Conservation (phyloP, 1,140 invertebrate genomes). For the Bombus balteatus region DNA sequence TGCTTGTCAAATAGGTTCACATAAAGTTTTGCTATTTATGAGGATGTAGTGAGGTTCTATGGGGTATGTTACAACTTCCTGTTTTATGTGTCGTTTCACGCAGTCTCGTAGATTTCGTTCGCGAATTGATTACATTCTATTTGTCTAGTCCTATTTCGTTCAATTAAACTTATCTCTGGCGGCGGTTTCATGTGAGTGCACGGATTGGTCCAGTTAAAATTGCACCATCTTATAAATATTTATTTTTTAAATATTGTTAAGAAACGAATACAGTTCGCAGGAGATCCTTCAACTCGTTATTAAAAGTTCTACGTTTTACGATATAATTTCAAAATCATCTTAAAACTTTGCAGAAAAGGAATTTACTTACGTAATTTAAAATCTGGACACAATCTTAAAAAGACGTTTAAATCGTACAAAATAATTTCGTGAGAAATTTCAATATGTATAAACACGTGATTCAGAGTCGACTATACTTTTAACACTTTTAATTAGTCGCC, state of each 20-base stretch:
- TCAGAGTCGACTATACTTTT: background rate
- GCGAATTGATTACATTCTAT: slow-evolving; percentile 41
- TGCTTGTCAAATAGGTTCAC: background rate
- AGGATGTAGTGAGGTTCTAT: background rate
- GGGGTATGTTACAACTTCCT: background rate
- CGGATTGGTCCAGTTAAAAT: background rate
- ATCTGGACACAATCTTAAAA: background rate
- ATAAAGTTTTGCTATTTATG: background rate
- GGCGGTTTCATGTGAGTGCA: slow-evolving; percentile 1
- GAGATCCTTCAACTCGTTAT: background rate
- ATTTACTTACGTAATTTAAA: no score
- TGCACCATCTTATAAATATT: background rate
- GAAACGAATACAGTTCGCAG: background rate
- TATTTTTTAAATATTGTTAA: background rate
- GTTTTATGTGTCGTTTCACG: background rate
- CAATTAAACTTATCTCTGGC: slow-evolving; percentile 46
- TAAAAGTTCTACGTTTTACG: background rate
- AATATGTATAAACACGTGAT: background rate
- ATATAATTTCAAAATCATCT: background rate
- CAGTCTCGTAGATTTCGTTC: slow-evolving; percentile 5
- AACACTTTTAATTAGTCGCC: background rate
- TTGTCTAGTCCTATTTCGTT: slow-evolving; percentile 34
- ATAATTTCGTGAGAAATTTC: background rate
- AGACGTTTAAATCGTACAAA: background rate
- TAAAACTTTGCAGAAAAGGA: background rate